These are phyloP conservation scores for Malacoraja senta DNA, from an alignment of 2,797 vertebrate genomes.

Conservation along the genomic window DNA sequence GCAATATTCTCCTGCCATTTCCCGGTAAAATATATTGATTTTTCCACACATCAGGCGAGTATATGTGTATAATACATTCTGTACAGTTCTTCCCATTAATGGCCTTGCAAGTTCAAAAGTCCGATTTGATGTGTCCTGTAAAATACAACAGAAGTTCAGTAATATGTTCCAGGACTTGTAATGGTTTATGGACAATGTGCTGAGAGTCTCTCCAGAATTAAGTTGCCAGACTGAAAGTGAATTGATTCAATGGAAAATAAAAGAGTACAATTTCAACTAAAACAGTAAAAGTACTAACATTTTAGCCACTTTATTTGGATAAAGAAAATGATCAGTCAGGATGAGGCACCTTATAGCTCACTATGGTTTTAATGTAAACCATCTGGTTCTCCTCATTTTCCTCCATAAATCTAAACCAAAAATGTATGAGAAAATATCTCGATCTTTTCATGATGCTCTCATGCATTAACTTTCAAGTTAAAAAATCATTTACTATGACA, in stretches of 20 bases:
- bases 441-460: background rate
- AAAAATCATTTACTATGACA: background rate
- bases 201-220: conserved; percentile 8
- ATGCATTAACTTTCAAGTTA: background rate
- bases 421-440: background rate
- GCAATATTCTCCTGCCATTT: conserved; percentile 36
- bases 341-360: background rate
- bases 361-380: background rate
- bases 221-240: conserved; percentile 4
- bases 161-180: background rate
- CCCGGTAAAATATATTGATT: conserved; percentile 33
- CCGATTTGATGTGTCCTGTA: conserved; percentile 24
- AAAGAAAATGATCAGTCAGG: conserved; percentile 5
- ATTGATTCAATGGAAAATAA: background rate
- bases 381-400: background rate
- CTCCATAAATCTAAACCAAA: background rate
- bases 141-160: background rate
- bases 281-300: conserved; percentile 12
- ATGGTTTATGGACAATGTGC: background rate
- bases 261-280: conserved; percentile 24
- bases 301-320: conserved; percentile 1
- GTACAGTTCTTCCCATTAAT: conserved; percentile 31
- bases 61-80: conserved; percentile 16
- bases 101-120: background rate
- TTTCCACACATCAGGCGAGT: conserved; percentile 24